These are phyloP conservation scores for Brachionus paranguensis DNA, from an alignment of 1,140 invertebrate species.

Conservation along the genomic window DNA sequence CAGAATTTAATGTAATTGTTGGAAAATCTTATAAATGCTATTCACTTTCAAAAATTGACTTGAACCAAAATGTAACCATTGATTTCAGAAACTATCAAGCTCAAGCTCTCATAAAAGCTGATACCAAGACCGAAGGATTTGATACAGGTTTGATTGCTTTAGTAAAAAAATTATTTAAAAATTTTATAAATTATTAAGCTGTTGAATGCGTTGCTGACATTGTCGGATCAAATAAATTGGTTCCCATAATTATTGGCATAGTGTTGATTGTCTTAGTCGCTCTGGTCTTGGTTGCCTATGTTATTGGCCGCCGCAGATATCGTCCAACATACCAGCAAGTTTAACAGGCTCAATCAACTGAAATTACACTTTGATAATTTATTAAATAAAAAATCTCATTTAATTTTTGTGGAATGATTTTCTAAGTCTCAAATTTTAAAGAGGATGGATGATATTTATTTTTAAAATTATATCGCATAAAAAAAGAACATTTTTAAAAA, in stretches of 20 bases:
- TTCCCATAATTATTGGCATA: conserved; percentile 89
- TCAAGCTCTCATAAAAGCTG: background rate
- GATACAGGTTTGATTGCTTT: background rate
- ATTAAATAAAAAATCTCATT: background rate
- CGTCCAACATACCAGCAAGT: conserved; percentile 34
- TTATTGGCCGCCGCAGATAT: conserved; percentile 70
- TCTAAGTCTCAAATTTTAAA: background rate
- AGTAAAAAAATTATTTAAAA: background rate
- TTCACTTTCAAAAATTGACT: background rate
- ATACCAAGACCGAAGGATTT: background rate
- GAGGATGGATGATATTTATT: background rate
- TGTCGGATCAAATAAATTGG: conserved; percentile 62
- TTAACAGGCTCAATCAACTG: background rate
- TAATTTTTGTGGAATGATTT: background rate
- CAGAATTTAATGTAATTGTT: background rate
- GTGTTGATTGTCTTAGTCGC: conserved; percentile 78
- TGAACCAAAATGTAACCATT: conserved; percentile 3
- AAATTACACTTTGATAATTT: background rate
- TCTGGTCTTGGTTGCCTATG: conserved; percentile 83
- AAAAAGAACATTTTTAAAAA: background rate
- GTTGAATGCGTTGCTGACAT: conserved; percentile 24
- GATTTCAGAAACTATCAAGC: conserved; percentile 30
- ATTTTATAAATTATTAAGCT: background rate
- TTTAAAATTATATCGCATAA: background rate
- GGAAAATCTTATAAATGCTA: conserved; percentile 33